These are phyloP conservation scores for Geodia barretti DNA, from an alignment of 37 sponge, comb jelly and placozoan genomes.

Conservation along the genomic window DNA sequence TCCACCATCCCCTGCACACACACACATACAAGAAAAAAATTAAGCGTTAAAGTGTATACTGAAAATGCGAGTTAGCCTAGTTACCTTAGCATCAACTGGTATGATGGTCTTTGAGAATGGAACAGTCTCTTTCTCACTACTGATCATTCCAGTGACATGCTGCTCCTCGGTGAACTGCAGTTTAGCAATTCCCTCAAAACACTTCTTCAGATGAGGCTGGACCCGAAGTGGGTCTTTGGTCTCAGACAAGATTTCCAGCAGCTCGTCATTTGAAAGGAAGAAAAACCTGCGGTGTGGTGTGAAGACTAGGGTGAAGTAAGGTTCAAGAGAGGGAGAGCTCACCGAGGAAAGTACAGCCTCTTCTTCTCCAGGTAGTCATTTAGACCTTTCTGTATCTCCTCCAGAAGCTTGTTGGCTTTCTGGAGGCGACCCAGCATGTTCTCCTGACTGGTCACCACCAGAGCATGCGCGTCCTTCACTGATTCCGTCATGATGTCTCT, in stretches of 20 bases:
- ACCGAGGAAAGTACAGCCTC: conserved; percentile 95
- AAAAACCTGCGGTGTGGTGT: conserved; percentile 65
- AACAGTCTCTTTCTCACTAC: conserved; percentile 92
- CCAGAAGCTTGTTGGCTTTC: conserved; percentile 88
- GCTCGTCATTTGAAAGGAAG: conserved; percentile 95
- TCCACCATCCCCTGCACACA: conserved; percentile 95
- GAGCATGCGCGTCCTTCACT: conserved; percentile 83
- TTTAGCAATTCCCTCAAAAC: conserved; percentile 95
- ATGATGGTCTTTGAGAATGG: conserved; percentile 84
- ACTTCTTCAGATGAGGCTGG: conserved; percentile 97
- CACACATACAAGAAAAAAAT: neutral
- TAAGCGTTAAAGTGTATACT: too few relatives aligned
- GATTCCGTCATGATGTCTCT: conserved; percentile 89
- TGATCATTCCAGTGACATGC: conserved; percentile 91
- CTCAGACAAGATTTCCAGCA: conserved; percentile 94
- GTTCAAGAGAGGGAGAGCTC: too few relatives aligned
- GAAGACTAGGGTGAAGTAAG: too few relatives aligned
- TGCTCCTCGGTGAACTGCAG: conserved; percentile 92
- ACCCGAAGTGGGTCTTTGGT: conserved; percentile 95
- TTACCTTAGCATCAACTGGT: conserved; percentile 93
- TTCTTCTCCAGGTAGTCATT: conserved; percentile 99
- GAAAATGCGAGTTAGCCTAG: too few relatives aligned
- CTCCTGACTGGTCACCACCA: conserved; percentile 75
- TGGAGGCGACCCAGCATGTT: conserved; percentile 83
- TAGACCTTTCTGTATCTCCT: conserved; percentile 97